Conservation (phyloP, 2,113 vertebrate genomes). For the Thamnophis sirtalis region DNA sequence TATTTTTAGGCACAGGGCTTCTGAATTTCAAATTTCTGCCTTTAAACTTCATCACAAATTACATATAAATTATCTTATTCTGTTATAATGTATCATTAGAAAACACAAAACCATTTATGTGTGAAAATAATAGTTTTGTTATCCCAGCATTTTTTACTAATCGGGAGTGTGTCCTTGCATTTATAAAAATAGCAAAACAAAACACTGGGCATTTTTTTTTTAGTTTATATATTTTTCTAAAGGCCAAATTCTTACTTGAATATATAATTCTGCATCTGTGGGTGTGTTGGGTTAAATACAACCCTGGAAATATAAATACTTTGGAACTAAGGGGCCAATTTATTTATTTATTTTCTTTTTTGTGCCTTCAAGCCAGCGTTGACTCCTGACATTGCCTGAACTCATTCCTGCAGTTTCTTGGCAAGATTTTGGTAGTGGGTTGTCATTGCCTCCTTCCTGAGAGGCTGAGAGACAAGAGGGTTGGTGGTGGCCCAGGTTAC, state of each 20-base stretch:
- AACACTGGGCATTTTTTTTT: neutral
- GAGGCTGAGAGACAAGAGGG: neutral
- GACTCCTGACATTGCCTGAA: neutral
- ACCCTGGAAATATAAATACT: neutral
- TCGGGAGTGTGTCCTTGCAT: neutral
- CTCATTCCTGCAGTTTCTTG: neutral
- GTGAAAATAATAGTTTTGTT: neutral
- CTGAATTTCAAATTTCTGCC: neutral
- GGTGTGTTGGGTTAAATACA: neutral
- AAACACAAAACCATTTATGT: neutral
- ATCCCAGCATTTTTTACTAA: neutral
- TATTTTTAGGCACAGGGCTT: neutral
- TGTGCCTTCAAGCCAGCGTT: neutral
- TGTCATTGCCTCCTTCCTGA: neutral
- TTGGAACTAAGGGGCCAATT: neutral
- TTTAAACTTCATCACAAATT: neutral
- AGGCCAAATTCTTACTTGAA: neutral
- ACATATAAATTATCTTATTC: neutral
- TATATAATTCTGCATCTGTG: too few relatives aligned
- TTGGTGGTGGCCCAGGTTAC: neutral
- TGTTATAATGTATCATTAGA: neutral
- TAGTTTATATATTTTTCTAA: neutral
- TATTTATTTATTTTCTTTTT: neutral
- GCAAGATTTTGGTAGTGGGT: neutral
- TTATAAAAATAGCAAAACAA: neutral